Base-by-base conservation (phyloP, 1,140 invertebrate species). In the Sinella curviseta region DNA sequence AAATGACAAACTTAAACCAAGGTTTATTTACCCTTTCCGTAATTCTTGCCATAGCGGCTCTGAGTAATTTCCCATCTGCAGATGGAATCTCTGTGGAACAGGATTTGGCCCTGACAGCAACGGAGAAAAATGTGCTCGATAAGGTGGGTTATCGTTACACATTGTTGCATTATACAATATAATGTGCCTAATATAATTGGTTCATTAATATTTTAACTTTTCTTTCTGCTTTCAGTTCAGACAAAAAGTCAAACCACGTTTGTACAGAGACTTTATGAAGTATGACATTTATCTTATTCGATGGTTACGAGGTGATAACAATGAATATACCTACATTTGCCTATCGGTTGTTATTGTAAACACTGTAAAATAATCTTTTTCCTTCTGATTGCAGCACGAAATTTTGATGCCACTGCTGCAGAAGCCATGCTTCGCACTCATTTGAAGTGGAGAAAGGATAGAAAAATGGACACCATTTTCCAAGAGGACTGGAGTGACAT, bases 401-500 rank as follows among this genome's bases (percentile, higher is more conserved):
- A 70, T 14, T 70, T 70, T 33, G 65, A 70, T 33, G n/a, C 31
- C 31, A 70, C 30, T 70, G 26, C 28, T 3, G 65, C 65, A 31
- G 65, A 70, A 33, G 24, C 26, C 2, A 70, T 70, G 65, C n/a
- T 70, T 1, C 65, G 30, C 26, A 8, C 30, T 3, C 35, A 75
- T 30, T 26, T 75, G 17, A 54, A 24, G 31, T 75, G 74, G 74
- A 20, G 74, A 75, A 8, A 75, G 26, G 8, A 75, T n/a, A 75
- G 31, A 4, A 36, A 75, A 75, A 75, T 75, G 35, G 74, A 75
- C 28, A 36, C 14, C 34, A 54, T 75, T 26, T 39, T 36, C 14
- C 14, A 75, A 26, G 74, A 75, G 39, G 36, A 75, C 24, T 75
- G 74, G 74, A 28, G 24, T 30, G 74, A 75, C 28, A 48, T 75